Base-by-base conservation (phyloP, 2,113 vertebrate genomes). In the Thalassarche chlororhynchos region DNA sequence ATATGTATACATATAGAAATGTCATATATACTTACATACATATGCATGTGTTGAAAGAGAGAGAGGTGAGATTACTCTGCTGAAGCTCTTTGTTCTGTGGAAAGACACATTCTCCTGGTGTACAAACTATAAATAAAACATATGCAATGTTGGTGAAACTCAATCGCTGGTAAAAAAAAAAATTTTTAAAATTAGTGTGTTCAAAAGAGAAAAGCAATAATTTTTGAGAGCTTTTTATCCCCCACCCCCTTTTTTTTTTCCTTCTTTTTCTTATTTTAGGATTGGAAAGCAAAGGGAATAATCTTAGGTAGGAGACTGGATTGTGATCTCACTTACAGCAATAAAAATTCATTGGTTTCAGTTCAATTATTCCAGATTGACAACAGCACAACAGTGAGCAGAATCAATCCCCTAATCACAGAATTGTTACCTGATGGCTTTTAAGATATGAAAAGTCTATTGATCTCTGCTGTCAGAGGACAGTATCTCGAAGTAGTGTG, bases 311-410 rank as follows among this genome's bases (percentile, higher is more conserved):
- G 47, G 12, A 62, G 52, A 24, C 20, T 38, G 58, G 29, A 75
- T 52, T 91, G 12, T 91, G 55, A 38, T 79, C 42, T 81, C 61
- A 40, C 10, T 84, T 61, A 76, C 10, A 65, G 47, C 8, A 84
- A n/a, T 89, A 70, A 47, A 71, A 87, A 90, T 92, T 95, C 29
- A 82, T 54, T 87, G 49, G 69, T 84, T 92, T 92, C 42, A 51
- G 47, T 95, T 93, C 84, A 89, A 38, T 87, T 94, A 79, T 84
- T 95, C 38, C 87, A 94, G 68, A 95, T 24, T 87, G 74, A 89
- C 77, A 94, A 70, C 61, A 84, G 46, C 26, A 64, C 61, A 93
- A 78, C 38, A 82, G 72, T 71, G 17, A 80, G 34, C 23, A 93
- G 69, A 89, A 87, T 95, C 60, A 84, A 42, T 87, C 36, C 66